Evolutionary conservation across 2,113 vertebrate species (phyloP).

Genomic region (Prinia subflava): DNA sequence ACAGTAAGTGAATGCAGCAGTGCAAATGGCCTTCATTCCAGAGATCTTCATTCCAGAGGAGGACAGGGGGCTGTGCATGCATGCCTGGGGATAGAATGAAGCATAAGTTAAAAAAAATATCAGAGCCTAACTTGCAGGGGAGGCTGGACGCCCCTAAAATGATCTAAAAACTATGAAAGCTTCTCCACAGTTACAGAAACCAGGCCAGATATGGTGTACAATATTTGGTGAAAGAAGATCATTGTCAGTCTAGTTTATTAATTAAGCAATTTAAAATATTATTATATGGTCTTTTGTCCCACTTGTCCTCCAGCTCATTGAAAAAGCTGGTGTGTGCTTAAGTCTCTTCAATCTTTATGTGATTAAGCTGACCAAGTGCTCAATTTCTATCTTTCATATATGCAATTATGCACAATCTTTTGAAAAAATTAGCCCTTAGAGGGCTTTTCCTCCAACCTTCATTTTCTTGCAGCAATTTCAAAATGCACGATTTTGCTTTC

Average conservation of each 20-base stretch:
- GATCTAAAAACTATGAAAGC: neutral
- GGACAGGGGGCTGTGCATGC: neutral
- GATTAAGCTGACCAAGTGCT: constrained; percentile 16
- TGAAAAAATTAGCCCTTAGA: neutral
- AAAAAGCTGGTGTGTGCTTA: neutral
- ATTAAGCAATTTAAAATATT: neutral
- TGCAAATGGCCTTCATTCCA: neutral
- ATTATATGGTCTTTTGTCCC: neutral
- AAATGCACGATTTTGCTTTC: constrained; percentile 23
- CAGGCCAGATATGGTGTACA: neutral
- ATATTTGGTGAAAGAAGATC: neutral
- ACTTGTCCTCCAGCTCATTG: neutral
- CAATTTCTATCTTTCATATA: neutral
- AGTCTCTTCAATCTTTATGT: neutral
- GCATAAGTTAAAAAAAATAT: neutral
- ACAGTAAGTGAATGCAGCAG: neutral
- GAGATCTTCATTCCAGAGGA: fast-evolving
- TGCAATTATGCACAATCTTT: neutral
- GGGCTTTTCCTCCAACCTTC: neutral
- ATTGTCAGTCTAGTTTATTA: neutral
- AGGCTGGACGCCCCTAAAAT: neutral
- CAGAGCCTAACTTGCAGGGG: neutral
- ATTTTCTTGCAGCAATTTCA: constrained; percentile 13
- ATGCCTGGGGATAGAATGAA: neutral
- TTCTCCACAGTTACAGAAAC: neutral